phyloP scores from a whole-genome alignment of 2,888 invertebrate genomes.

The Andricus quercusramuli region DNA sequence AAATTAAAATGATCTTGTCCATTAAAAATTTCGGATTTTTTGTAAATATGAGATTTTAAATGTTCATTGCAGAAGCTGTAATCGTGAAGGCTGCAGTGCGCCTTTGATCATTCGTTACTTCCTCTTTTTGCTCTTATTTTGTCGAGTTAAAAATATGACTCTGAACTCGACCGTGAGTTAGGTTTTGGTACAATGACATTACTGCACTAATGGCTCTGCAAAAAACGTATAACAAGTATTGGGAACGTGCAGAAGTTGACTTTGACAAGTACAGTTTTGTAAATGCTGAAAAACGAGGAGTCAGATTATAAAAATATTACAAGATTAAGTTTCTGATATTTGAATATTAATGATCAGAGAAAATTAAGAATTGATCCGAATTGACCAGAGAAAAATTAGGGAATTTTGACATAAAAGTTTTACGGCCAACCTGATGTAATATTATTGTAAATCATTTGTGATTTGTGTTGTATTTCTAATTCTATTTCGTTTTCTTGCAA shows the following conservation, averaged over 20 bases:
- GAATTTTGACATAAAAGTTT: too few relatives aligned
- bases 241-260: constrained; percentile 9
- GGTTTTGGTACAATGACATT: constrained; percentile 49
- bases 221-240: constrained; percentile 2
- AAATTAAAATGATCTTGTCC: too few relatives aligned
- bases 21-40: too few relatives aligned
- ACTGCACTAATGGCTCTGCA: constrained; percentile 23
- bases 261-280: background rate
- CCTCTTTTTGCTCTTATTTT: constrained; percentile 51
- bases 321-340: too few relatives aligned
- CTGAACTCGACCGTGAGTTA: constrained; percentile 48
- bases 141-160: constrained; percentile 68
- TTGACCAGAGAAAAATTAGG: too few relatives aligned
- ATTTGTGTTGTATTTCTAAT: too few relatives aligned
- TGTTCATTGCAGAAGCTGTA: constrained; percentile 51
- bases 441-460: too few relatives aligned
- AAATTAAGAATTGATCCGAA: too few relatives aligned
- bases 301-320: background rate
- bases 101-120: constrained; percentile 57
- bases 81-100: constrained; percentile 46
- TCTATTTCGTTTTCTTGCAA: too few relatives aligned
- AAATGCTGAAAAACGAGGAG: background rate
- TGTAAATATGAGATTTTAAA: background rate
- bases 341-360: too few relatives aligned
- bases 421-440: too few relatives aligned